Base-by-base conservation (phyloP, 2,113 vertebrate species). In the Psammodynastes pulverulentus region DNA sequence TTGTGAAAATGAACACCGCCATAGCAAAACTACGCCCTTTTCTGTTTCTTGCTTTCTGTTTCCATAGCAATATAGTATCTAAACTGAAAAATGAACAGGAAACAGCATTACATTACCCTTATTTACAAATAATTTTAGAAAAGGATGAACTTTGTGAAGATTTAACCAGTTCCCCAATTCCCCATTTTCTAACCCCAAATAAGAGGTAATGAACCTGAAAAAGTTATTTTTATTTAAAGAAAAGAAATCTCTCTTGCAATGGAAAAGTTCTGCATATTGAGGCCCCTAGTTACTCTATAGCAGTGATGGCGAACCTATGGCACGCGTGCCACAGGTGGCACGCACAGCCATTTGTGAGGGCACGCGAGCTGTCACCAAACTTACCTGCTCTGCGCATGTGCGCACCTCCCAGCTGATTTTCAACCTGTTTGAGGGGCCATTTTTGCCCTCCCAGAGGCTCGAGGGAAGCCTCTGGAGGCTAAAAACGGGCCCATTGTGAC, bases 41-140 rank as follows among this genome's bases (percentile, higher is more conserved):
- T 62, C 45, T 51, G 23, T 46, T 91, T 86, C 90, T 46, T 49
- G 54, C 84, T 86, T 91, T 15, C 84, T 39, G 62, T 91, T 62
- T 49, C 90, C 84, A 91, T 87, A 91, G 90, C 90, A 91, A 91
- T 87, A 87, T 86, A 24, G 86, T 17, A 85, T 49, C 51, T 79
- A 91, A 43, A 85, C 51, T 5, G 72, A 87, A 87, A 56, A 91
- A 91, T 52, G 79, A 91, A 49, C 51, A 85, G 24, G 53, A 91
- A 87, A 26, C n/a, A 62, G 86, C 19, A 45, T 53, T 90, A 56
- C 15, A 46, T 90, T 85, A 56, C 45, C 39, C 72, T 90, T 90
- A 53, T 90, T 91, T 85, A 56, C 85, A 85, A 46, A 85, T 46
- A 15, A n/a, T 54, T 91, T 88, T 85, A 17, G 19, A 54, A 91